phyloP scores from a whole-genome alignment of 2,113 vertebrate genomes.

The Sceloporus undulatus region DNA sequence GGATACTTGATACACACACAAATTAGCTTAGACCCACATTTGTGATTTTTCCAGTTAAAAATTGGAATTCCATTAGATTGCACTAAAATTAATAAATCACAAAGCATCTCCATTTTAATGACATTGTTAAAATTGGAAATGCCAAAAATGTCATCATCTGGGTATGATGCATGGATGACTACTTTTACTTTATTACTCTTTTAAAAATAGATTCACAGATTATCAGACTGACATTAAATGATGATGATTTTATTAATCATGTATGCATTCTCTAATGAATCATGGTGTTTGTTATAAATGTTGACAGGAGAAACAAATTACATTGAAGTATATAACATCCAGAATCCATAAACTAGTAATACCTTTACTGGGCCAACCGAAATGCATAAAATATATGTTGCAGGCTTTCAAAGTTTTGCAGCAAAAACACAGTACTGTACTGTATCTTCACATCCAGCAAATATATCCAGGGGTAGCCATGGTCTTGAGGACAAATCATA shows the following conservation, averaged over 20 bases:
- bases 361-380: too few relatives aligned
- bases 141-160: constrained; percentile 55
- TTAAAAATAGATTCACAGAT: constrained; percentile 62
- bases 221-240: constrained; percentile 61
- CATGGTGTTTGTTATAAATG: constrained; percentile 56
- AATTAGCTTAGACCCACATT: constrained; percentile 45
- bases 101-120: constrained; percentile 59
- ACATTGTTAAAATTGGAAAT: constrained; percentile 73
- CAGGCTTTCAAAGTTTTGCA: too few relatives aligned
- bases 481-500: too few relatives aligned
- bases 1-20: constrained; percentile 47
- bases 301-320: neutral
- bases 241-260: constrained; percentile 39
- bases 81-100: constrained; percentile 62
- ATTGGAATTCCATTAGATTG: constrained; percentile 16
- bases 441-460: too few relatives aligned
- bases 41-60: constrained; percentile 59
- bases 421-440: too few relatives aligned
- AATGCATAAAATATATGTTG: too few relatives aligned
- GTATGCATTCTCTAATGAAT: constrained; percentile 44
- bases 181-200: constrained; percentile 66
- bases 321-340: too few relatives aligned
- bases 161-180: constrained; percentile 61
- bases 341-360: too few relatives aligned
- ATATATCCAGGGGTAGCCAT: too few relatives aligned